A percentile compares a stretch with the other conserved stretches of the same genome.
Conservation (phyloP, 2,888 invertebrate genomes). For the Taenaris catops region DNA sequence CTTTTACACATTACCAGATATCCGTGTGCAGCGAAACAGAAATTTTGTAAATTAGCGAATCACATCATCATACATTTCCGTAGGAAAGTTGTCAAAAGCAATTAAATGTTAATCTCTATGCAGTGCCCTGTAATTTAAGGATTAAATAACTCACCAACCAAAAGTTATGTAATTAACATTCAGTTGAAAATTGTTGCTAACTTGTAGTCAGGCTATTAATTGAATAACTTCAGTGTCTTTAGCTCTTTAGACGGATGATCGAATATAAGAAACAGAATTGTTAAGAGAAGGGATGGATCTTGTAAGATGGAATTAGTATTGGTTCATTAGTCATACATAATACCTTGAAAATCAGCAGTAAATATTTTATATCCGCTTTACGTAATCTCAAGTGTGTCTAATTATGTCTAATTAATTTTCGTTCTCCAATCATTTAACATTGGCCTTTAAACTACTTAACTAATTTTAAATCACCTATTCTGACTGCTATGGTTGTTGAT, state of each 20-base stretch:
- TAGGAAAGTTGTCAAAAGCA: slow-evolving; percentile 28
- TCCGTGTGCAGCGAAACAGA: too few species aligned
- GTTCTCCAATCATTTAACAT: too few species aligned
- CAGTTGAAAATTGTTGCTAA: slow-evolving; percentile 32
- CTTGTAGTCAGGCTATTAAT: slow-evolving; percentile 28
- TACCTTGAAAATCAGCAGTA: too few species aligned
- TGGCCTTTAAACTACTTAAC: too few species aligned
- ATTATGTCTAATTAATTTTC: too few species aligned
- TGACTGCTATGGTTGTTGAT: too few species aligned
- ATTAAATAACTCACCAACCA: slow-evolving; percentile 31
- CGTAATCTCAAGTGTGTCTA: too few species aligned
- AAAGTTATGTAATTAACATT: slow-evolving; percentile 33
- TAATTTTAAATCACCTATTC: too few species aligned
- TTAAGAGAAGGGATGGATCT: background rate
- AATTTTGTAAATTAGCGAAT: slow-evolving; percentile 5
- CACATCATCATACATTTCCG: slow-evolving; percentile 11
- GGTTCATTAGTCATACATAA: too few species aligned
- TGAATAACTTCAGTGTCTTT: slow-evolving; percentile 23
- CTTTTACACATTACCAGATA: too few species aligned
- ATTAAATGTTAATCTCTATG: slow-evolving; percentile 34
- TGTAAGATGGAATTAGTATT: too few species aligned
- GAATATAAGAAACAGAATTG: slow-evolving; percentile 1
- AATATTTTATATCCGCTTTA: too few species aligned
- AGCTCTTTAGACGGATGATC: slow-evolving; percentile 17
- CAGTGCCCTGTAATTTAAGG: slow-evolving; percentile 32